phyloP scores from a whole-genome alignment of 2,113 vertebrate genomes.

The Prietella phreatophila region DNA sequence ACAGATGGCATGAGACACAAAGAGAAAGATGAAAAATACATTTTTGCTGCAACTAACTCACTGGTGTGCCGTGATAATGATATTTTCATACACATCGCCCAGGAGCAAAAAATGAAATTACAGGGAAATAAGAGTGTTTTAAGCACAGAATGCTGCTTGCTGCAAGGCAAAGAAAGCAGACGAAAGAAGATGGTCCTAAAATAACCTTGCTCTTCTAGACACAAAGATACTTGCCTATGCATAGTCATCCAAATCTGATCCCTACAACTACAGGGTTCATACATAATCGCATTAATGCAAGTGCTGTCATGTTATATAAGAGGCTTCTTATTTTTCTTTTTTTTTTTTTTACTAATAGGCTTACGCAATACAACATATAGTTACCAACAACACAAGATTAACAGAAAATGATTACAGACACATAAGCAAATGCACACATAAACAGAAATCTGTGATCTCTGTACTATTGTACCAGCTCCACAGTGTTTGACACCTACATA shows the following conservation, averaged over 20 bases:
- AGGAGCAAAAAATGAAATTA: conserved; percentile 19
- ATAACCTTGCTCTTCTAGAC: conserved; percentile 13
- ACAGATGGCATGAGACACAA: not conserved
- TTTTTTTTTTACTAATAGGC: not conserved
- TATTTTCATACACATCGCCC: not conserved
- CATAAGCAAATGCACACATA: conserved; percentile 35
- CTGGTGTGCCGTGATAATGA: not conserved
- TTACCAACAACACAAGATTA: not conserved
- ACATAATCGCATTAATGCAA: not conserved
- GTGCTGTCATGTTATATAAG: not conserved
- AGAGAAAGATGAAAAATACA: not conserved
- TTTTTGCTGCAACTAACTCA: not conserved
- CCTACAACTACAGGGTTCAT: not conserved
- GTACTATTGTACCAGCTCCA: conserved; percentile 23
- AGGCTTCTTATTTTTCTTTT: not conserved
- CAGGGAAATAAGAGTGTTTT: conserved; percentile 29
- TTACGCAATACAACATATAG: not conserved
- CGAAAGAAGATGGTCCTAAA: conserved; percentile 42
- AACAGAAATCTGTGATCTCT: conserved; percentile 12
- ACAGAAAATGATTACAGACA: conserved; percentile 22
- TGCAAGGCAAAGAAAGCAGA: conserved; percentile 8
- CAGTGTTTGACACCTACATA: conserved; percentile 48
- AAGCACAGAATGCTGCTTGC: not conserved
- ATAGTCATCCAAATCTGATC: conserved; percentile 1
- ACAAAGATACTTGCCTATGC: conserved; percentile 34